Evolutionary conservation across 2,888 invertebrate genomes (phyloP).

Genomic region (Maniola hyperantus): DNA sequence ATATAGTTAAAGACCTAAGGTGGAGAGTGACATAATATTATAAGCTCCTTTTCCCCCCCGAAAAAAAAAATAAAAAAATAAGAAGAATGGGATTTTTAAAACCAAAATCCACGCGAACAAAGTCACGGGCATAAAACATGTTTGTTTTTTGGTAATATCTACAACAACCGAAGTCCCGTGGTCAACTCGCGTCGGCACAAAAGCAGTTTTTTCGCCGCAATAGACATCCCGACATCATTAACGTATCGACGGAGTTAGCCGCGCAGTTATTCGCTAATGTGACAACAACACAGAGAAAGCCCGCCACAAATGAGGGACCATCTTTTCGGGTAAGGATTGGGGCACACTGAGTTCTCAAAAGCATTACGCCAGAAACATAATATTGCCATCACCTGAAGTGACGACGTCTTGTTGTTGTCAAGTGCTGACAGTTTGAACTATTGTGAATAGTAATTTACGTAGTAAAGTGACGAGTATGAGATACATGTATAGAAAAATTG

Average conservation of each 20-base stretch:
- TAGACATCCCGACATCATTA: conserved; percentile 79
- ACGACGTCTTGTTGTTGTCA: not conserved
- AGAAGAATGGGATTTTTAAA: not conserved
- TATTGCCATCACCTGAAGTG: not conserved
- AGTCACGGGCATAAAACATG: not conserved
- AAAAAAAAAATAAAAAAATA: no score
- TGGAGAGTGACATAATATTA: not conserved
- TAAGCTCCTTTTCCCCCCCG: no score
- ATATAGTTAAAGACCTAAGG: no score
- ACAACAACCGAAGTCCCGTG: conserved; percentile 37
- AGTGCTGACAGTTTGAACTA: not conserved
- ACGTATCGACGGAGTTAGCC: conserved; percentile 74
- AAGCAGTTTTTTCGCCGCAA: conserved; percentile 69
- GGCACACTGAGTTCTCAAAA: conserved; percentile 45
- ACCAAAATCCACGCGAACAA: no score
- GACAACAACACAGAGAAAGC: conserved; percentile 79
- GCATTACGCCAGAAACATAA: not conserved
- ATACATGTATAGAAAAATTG: not conserved
- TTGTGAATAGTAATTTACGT: not conserved
- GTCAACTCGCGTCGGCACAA: conserved; percentile 53
- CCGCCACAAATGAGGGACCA: conserved; percentile 78
- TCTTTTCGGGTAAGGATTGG: conserved; percentile 66
- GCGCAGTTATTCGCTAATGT: conserved; percentile 81
- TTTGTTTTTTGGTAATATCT: not conserved
- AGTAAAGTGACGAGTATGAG: no score